Evolutionary conservation across 1,140 invertebrate species (phyloP).

Genomic region (Nebria ingens): DNA sequence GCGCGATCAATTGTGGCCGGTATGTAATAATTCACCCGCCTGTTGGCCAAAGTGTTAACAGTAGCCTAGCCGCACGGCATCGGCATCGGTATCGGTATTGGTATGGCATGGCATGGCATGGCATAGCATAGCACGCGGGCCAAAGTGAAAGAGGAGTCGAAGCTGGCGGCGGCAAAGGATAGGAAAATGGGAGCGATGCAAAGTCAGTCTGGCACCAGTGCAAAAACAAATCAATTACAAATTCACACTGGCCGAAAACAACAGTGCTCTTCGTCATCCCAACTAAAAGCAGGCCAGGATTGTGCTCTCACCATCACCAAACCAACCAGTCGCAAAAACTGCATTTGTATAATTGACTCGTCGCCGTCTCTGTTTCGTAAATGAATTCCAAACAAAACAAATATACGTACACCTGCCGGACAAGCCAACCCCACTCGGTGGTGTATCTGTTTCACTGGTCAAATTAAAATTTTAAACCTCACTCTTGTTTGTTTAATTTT

Average conservation of each 20-base stretch:
- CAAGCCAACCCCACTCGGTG: slow-evolving; percentile 5
- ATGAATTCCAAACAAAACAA: slow-evolving; percentile 4
- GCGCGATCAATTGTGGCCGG: neutral
- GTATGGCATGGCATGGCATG: neutral
- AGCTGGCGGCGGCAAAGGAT: too few species aligned
- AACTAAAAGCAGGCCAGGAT: too few species aligned
- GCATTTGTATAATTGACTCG: slow-evolving; percentile 5
- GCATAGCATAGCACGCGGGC: neutral
- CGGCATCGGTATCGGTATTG: neutral
- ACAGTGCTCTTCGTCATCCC: too few species aligned
- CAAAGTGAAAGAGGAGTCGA: neutral
- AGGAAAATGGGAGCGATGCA: too few species aligned
- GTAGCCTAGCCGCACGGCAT: neutral
- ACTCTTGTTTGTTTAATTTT: too few species aligned
- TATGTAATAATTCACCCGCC: neutral
- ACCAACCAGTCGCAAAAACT: neutral
- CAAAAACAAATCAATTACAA: slow-evolving; percentile 5
- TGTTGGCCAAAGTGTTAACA: slow-evolving; percentile 6
- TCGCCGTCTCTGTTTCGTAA: neutral
- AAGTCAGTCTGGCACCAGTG: neutral
- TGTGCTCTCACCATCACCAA: too few species aligned
- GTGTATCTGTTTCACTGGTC: too few species aligned
- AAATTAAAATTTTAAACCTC: too few species aligned
- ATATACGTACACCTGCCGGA: neutral
- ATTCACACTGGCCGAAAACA: slow-evolving; percentile 7